Evolutionary conservation across 1,140 invertebrate genomes (phyloP), one percentile per base, ranked within the genome.

Genomic region (Heliothis subflexa): DNA sequence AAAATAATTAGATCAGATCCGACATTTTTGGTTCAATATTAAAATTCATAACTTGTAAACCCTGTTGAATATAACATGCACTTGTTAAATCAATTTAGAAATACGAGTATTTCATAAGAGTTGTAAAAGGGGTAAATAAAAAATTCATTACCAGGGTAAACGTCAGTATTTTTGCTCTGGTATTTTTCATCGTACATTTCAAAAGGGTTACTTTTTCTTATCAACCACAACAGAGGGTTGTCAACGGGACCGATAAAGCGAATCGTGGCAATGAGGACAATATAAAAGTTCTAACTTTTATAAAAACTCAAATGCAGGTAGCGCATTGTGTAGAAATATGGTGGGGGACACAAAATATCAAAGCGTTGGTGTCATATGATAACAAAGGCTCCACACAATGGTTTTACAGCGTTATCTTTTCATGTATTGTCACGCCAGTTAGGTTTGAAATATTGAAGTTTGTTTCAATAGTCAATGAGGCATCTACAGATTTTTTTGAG

Each of bases 121-220:
- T 16, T 70, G 14, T 25, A 7, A 33, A 71, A 70, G 25, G 21
- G 50, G 50, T 40, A 16, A 25, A 40, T 9, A 40, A 40, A 40
- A 54, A 54, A 54, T 70, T 54, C 13, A 70, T 54, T 70, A 40
- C 33, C 33, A 40, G 5, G 0, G 21, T 40, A 40, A 71, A n/a
- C 10, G 68, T 71, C 68, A 54, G 68, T 21, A 9, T 71, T 71
- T 68, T 71, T 40, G 12, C n/a, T 54, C 16, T 71, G 45, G 14
- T 11, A 16, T 54, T 70, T 70, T 70, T 33, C 49, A 49, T 10
- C 16, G 62, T 47, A 1, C 10, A 21, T 10, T 18, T 66, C 50
- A 71, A 28, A 71, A 54, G 50, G 49, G 68, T 54, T 16, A 54
- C 25, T 40, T 70, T 70, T 52, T 49, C 50, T 71, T 71, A 54